A percentile compares a stretch with the other conserved stretches of the same genome.
These are phyloP conservation scores for Cremastinae sp. DNA, from an alignment of 2,888 invertebrate genomes.

Conservation along the genomic window DNA sequence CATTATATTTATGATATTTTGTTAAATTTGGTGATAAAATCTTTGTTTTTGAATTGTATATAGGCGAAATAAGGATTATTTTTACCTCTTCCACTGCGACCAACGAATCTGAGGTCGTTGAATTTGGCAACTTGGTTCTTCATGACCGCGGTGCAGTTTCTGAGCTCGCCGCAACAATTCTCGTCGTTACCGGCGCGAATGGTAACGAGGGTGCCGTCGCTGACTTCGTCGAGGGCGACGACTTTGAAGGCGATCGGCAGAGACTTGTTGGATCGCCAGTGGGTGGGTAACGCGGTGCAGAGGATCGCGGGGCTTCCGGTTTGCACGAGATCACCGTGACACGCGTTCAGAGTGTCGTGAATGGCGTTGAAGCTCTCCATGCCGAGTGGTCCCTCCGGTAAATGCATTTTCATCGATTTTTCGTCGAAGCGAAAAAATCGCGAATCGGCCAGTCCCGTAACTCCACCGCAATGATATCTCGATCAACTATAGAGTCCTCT, in stretches of 20 bases:
- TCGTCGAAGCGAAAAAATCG: not conserved
- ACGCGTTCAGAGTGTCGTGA: conserved; percentile 91
- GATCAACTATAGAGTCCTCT: not conserved
- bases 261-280: conserved; percentile 99
- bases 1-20: too few relatives aligned
- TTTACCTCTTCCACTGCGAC: conserved; percentile 95
- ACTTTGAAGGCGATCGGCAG: conserved; percentile 98
- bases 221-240: conserved; percentile 94
- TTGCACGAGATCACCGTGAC: conserved; percentile 95
- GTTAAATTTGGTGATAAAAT: too few relatives aligned
- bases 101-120: conserved; percentile 98
- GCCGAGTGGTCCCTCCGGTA: conserved; percentile 85
- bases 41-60: not conserved
- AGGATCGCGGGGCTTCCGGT: conserved; percentile 98
- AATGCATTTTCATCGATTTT: conserved; percentile 83
- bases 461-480: not conserved
- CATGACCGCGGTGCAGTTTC: conserved; percentile 96
- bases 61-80: not conserved
- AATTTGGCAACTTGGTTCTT: conserved; percentile 99
- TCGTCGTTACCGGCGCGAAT: conserved; percentile 99
- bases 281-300: conserved; percentile 95
- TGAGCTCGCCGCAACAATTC: conserved; percentile 96
- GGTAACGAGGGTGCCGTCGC: conserved; percentile 96
- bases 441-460: not conserved
- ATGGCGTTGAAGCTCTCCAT: conserved; percentile 89